These are phyloP conservation scores for Lepidurus apus DNA, from an alignment of 1,140 invertebrate species.

Conservation along the genomic window DNA sequence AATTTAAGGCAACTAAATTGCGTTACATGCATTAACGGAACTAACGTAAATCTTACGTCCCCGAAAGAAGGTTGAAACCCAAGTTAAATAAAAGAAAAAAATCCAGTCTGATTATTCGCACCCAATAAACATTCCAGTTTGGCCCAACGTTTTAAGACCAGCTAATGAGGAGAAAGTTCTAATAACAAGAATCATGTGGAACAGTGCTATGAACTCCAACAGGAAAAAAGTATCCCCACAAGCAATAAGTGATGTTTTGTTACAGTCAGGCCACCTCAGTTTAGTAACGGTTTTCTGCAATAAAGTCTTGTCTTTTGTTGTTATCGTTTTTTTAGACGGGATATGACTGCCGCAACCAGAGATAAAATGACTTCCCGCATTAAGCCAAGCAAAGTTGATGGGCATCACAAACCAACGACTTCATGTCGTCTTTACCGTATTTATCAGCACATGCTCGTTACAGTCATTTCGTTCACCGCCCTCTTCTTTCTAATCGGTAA, in stretches of 20 bases:
- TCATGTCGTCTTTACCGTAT: not conserved
- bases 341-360: not conserved
- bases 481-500: slow-evolving; percentile 2
- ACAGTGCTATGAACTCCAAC: not conserved
- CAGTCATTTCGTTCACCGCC: not conserved
- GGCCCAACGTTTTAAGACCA: not conserved
- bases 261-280: not conserved
- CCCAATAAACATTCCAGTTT: not conserved
- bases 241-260: no score
- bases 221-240: not conserved
- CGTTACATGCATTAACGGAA: no score
- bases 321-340: not conserved
- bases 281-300: not conserved
- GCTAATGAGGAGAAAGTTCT: not conserved
- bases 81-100: not conserved
- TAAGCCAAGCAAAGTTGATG: slow-evolving; percentile 3
- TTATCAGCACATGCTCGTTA: not conserved
- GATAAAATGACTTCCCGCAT: not conserved
- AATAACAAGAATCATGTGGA: not conserved
- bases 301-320: not conserved
- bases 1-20: no score
- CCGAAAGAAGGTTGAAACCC: no score
- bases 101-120: not conserved
- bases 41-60: no score
- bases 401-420: slow-evolving; percentile 1